Conservation (phyloP, 2,113 vertebrate species). For the Ptyas mucosa region DNA sequence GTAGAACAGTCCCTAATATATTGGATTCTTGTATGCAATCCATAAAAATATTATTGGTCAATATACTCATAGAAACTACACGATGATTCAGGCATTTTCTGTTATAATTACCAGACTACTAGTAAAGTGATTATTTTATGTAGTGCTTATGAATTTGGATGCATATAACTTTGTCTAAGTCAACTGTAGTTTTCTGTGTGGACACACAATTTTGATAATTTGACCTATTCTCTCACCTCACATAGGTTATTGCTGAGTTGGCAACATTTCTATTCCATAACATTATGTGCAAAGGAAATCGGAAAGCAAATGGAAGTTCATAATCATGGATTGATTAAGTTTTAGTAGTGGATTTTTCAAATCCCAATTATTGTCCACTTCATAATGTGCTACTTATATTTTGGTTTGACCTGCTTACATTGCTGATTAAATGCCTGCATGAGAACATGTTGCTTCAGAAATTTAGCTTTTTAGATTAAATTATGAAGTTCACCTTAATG, state of each 20-base stretch:
- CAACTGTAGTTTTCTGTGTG: neutral
- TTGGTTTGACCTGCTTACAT: neutral
- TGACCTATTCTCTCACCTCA: no score
- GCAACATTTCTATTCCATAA: no score
- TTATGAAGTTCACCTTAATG: neutral
- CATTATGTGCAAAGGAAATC: neutral
- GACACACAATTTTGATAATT: neutral
- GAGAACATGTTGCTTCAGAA: neutral
- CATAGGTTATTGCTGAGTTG: neutral
- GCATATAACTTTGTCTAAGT: neutral
- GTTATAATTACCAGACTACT: neutral
- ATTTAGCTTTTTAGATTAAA: neutral
- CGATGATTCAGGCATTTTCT: neutral
- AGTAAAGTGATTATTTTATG: neutral
- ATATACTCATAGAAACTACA: neutral
- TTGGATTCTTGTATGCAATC: neutral
- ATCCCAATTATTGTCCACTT: neutral
- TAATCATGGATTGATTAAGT: neutral
- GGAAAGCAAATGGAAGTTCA: neutral
- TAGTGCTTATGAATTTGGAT: neutral
- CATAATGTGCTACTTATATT: neutral
- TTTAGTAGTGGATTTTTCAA: neutral
- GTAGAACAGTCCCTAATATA: neutral
- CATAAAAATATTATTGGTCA: no score
- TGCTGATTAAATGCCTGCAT: neutral